Evolutionary conservation across 2,888 invertebrate species (phyloP).

Genomic region (Drosophila kuntzei): DNA sequence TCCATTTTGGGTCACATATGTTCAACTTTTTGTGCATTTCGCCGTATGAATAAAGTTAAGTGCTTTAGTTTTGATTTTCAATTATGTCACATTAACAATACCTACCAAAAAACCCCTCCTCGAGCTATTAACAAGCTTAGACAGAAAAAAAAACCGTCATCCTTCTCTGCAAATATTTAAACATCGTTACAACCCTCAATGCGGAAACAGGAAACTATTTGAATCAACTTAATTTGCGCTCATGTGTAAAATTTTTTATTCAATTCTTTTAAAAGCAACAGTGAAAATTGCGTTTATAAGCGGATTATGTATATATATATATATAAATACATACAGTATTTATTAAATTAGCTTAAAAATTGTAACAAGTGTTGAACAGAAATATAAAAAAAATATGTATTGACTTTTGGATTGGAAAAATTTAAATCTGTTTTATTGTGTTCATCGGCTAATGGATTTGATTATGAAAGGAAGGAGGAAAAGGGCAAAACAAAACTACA

Average conservation of each 20-base stretch:
- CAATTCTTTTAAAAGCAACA: conserved; percentile 58
- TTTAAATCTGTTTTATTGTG: conserved; percentile 30
- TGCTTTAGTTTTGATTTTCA: conserved; percentile 83
- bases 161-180: conserved; percentile 61
- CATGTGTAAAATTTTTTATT: conserved; percentile 74
- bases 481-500: neutral
- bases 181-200: conserved; percentile 67
- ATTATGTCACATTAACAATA: conserved; percentile 80
- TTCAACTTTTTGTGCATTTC: conserved; percentile 76
- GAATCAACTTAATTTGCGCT: conserved; percentile 57
- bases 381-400: conserved; percentile 43
- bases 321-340: conserved; percentile 30
- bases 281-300: conserved; percentile 68
- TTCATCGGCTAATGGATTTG: conserved; percentile 7
- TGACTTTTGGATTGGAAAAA: conserved; percentile 63
- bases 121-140: conserved; percentile 70
- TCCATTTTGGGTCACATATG: conserved; percentile 64
- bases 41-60: conserved; percentile 74
- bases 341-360: conserved; percentile 75
- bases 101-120: conserved; percentile 4
- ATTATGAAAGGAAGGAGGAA: neutral
- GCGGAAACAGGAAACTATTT: conserved; percentile 43
- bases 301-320: conserved; percentile 66
- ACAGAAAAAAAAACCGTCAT: conserved; percentile 26
- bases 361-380: conserved; percentile 73